These are phyloP conservation scores for Lampropteryx suffumata DNA, from an alignment of 2,888 invertebrate species.

Conservation along the genomic window DNA sequence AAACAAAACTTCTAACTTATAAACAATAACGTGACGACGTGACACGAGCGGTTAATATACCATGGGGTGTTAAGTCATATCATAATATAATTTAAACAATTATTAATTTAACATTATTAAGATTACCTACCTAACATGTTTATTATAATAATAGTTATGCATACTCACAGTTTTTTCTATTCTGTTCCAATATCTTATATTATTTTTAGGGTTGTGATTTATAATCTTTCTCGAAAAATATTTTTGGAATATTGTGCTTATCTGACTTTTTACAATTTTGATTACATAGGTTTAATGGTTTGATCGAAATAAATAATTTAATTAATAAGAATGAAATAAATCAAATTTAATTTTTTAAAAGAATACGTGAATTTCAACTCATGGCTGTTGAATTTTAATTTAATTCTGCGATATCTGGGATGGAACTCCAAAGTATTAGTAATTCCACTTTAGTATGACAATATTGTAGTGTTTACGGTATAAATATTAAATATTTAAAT, in stretches of 20 bases:
- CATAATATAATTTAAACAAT: no score
- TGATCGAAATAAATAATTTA: constrained; percentile 68
- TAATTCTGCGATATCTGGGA: constrained; percentile 74
- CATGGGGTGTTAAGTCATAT: not conserved
- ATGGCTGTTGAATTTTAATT: constrained; percentile 55
- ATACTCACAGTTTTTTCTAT: no score
- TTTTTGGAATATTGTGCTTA: constrained; percentile 32
- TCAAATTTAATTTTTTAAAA: constrained; percentile 12
- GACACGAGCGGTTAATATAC: not conserved
- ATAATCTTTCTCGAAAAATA: constrained; percentile 15
- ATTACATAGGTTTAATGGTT: constrained; percentile 32
- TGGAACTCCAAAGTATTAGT: constrained; percentile 55
- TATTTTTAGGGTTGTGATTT: constrained; percentile 31
- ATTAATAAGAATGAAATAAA: constrained; percentile 29
- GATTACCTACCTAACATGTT: no score
- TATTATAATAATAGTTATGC: no score
- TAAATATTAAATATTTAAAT: constrained; percentile 56
- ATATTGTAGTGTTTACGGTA: constrained; percentile 65
- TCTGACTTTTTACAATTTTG: constrained; percentile 31
- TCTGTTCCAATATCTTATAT: constrained; percentile 8
- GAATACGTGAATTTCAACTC: constrained; percentile 42
- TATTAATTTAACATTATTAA: no score
- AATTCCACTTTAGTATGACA: constrained; percentile 70
- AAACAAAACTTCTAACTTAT: constrained; percentile 14
- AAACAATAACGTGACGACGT: not conserved